These are phyloP conservation scores for Corythoichthys haematopterus DNA, from an alignment of 2,113 vertebrate species.

Conservation along the genomic window DNA sequence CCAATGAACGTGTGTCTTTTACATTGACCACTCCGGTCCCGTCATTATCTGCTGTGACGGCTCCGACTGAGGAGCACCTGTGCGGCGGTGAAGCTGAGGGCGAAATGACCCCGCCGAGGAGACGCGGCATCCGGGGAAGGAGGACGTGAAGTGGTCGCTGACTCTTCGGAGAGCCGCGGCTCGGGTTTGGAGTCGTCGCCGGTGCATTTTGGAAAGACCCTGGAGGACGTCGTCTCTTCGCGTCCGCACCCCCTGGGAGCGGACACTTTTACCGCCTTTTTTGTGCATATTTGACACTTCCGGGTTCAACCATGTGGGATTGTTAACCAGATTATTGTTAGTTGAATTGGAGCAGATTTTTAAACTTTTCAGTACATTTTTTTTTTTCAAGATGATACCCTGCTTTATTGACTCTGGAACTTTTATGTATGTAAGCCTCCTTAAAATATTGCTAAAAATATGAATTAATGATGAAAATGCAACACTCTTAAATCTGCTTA, in stretches of 20 bases:
- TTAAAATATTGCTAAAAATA: not conserved
- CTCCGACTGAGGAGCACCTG: not conserved
- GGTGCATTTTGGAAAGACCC: conserved; percentile 9
- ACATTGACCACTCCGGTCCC: not conserved
- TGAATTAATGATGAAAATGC: conserved; percentile 15
- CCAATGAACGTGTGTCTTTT: not conserved
- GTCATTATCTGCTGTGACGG: not conserved
- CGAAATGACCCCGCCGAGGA: conserved; percentile 35
- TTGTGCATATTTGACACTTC: conserved; percentile 27
- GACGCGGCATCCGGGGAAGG: conserved; percentile 7
- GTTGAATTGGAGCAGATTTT: not conserved
- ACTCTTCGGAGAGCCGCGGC: conserved; percentile 1
- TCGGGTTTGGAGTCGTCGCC: not conserved
- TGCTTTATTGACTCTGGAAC: not conserved
- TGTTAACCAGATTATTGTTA: conserved; percentile 6
- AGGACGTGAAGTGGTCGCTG: conserved; percentile 20
- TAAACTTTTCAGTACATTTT: not conserved
- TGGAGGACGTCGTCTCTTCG: conserved; percentile 35
- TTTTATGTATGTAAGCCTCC: not conserved
- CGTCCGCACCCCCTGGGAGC: conserved; percentile 37
- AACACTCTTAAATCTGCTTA: not conserved
- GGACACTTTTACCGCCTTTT: conserved; percentile 46
- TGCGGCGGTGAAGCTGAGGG: conserved; percentile 26
- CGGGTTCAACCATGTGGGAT: conserved; percentile 23
- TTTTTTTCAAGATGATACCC: not conserved